Conservation (phyloP, 2,113 vertebrate species). For the Cebidichthys violaceus region DNA sequence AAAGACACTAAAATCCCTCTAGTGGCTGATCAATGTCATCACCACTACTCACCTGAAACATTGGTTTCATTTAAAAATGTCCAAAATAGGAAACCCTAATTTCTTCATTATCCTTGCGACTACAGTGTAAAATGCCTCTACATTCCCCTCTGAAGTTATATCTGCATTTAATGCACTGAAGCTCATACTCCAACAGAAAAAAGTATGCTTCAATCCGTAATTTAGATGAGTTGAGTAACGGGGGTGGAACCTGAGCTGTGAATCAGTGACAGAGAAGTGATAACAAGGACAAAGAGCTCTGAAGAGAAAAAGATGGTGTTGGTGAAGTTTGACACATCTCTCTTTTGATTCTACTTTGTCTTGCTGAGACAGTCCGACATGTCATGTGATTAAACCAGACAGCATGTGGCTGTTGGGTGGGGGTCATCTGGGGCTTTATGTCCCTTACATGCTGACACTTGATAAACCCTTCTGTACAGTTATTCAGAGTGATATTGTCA, state of each 20-base stretch:
- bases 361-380: not conserved
- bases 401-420: not conserved
- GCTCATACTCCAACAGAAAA: not conserved
- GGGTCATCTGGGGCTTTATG: not conserved
- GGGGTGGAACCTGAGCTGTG: not conserved
- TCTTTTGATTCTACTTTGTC: not conserved
- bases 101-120: not conserved
- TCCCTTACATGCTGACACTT: not conserved
- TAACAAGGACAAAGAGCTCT: not conserved
- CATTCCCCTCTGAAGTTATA: not conserved
- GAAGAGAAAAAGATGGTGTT: not conserved
- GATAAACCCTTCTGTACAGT: not conserved
- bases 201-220: not conserved
- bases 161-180: not conserved
- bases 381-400: no score
- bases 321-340: not conserved
- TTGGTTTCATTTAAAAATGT: not conserved
- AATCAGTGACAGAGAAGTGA: not conserved
- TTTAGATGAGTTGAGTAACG: not conserved
- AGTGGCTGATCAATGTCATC: not conserved
- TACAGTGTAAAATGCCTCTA: not conserved
- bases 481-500: not conserved
- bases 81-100: not conserved
- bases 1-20: not conserved
- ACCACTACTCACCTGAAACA: not conserved